Evolutionary conservation across 37 sponge, comb jelly and placozoan genomes (phyloP).

Genomic region (Corticium candelabrum): DNA sequence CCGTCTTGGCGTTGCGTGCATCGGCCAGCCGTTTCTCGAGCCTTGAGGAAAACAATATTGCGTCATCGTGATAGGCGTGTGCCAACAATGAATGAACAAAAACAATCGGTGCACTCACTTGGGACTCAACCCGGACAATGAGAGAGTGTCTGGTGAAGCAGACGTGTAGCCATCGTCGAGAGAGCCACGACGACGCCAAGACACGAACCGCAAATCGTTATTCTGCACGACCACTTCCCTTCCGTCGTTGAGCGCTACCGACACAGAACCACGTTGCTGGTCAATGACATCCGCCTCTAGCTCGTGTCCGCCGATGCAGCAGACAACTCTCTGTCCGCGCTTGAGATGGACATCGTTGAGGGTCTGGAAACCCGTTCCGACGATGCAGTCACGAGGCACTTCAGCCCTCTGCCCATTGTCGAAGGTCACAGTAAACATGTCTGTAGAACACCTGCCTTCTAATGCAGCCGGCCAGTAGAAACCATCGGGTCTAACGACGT

Average conservation of each 20-base stretch:
- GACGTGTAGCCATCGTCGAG: constrained; percentile 1
- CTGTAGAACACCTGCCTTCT: background rate
- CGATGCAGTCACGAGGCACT: background rate
- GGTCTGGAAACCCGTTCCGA: background rate
- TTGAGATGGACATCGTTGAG: background rate
- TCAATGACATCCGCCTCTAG: background rate
- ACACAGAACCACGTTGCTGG: background rate
- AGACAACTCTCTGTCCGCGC: background rate
- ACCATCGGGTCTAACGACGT: background rate
- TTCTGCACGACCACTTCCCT: background rate
- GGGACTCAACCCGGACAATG: background rate
- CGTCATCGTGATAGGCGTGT: too few relatives aligned
- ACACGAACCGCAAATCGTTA: background rate
- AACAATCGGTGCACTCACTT: background rate
- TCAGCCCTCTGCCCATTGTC: background rate
- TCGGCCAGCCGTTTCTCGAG: background rate
- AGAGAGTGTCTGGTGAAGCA: background rate
- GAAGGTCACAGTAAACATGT: background rate
- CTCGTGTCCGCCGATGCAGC: background rate
- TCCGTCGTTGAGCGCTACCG: background rate
- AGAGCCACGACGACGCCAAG: background rate
- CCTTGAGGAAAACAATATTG: background rate
- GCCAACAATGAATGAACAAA: too few relatives aligned
- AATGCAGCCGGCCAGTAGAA: background rate
- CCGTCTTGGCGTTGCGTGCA: background rate